Base-by-base conservation (phyloP, 2,888 invertebrate genomes). In the Ennomos quercinarius region DNA sequence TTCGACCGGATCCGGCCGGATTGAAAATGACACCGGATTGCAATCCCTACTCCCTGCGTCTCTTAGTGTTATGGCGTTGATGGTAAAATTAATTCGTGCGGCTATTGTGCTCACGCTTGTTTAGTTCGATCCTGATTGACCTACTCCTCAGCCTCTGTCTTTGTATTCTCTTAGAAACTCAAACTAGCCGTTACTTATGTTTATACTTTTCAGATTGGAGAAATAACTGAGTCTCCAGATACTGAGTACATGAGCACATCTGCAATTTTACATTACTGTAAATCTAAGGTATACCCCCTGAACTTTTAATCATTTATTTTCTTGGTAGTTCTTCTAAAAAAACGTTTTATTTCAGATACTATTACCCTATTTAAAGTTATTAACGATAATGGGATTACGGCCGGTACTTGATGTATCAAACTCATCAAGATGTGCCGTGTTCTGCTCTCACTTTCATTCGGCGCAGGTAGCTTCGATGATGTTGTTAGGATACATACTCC, bases 241-340 rank as follows among this genome's bases (percentile, higher is more conserved):
- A 93, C 94, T 41, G 94, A 95, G 69, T 94, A 94, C 68, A 93
- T 95, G 83, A 96, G 96, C 72, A 96, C 96, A 36, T 96, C 97
- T 10, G 96, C 96, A 9, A 95, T 97, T 67, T 93, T 97, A 79
- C 94, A 95, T 80, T 96, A 96, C 77, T 97, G 97, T 91, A 96
- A 97, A 89, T 94, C 94, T 55, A 96, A 96, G 91, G 94, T 94
- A 70, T 34, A 10, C 47, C n/a, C n/a, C n/a, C n/a, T n/a, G n/a
- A n/a, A n/a, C n/a, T n/a, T n/a, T n/a, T n/a, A n/a, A n/a, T n/a
- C n/a, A n/a, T 37, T 39, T 11, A 41, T 40, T 35, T 49, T 13
- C 12, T 46, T 46, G n/a, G 1, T 5, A 46, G 9, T 34, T 41
- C 6, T 38, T 39, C 8, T 17, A 43, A 10, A 27, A 27, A 10